Conservation (phyloP, 2,888 invertebrate species). For the Zonitis immaculata region DNA sequence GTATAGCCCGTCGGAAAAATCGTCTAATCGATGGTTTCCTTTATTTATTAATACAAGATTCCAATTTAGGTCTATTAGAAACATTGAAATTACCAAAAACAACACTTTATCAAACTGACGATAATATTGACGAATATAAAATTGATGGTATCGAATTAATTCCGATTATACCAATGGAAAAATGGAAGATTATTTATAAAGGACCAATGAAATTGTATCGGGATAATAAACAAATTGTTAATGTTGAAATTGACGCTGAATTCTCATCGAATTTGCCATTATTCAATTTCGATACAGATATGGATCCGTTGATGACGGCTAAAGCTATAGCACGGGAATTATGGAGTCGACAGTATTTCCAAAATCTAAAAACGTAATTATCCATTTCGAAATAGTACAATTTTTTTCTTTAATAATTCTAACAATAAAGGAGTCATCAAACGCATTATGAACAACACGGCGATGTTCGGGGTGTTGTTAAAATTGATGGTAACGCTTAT, state of each 20-base stretch:
- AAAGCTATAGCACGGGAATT: constrained; percentile 62
- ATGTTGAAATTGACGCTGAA: constrained; percentile 55
- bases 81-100: constrained; percentile 60
- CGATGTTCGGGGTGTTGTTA: constrained; percentile 53
- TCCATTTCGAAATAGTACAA: too few relatives aligned
- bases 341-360: constrained; percentile 65
- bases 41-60: constrained; percentile 52
- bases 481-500: constrained; percentile 52
- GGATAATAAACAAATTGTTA: constrained; percentile 43
- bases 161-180: constrained; percentile 63
- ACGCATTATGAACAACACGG: constrained; percentile 76
- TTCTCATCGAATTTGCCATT: constrained; percentile 59
- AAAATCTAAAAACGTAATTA: constrained; percentile 59
- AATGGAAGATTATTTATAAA: constrained; percentile 61
- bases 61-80: constrained; percentile 57
- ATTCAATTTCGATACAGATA: constrained; percentile 66
- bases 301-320: constrained; percentile 58
- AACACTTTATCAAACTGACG: constrained; percentile 50
- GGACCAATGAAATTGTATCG: constrained; percentile 60
- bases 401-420: too few relatives aligned
- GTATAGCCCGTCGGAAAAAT: constrained; percentile 56
- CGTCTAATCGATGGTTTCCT: constrained; percentile 59
- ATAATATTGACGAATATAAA: constrained; percentile 51
- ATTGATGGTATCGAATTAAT: constrained; percentile 59
- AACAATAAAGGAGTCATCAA: constrained; percentile 58